Evolutionary conservation across 2,113 vertebrate genomes (phyloP).

Genomic region (Erythrolamprus reginae): DNA sequence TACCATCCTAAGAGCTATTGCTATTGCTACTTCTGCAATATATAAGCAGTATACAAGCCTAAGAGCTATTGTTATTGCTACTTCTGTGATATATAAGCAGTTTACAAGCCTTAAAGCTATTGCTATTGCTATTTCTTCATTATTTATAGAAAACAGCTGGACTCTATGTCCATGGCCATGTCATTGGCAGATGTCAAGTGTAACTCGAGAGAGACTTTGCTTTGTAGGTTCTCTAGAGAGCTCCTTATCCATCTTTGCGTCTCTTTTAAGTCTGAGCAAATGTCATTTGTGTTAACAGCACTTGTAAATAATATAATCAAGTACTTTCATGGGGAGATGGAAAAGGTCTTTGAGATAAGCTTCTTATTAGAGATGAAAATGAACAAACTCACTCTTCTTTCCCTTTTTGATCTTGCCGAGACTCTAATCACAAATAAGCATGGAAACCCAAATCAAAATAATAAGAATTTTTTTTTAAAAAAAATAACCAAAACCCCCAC

Average conservation of each 20-base stretch:
- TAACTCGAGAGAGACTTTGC: background rate
- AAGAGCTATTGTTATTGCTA: too few species aligned
- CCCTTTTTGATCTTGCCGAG: background rate
- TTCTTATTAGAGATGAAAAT: conserved; percentile 36
- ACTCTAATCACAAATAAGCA: conserved; percentile 29
- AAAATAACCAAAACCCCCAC: background rate
- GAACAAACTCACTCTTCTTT: conserved; percentile 16
- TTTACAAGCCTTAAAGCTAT: background rate
- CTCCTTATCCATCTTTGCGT: background rate
- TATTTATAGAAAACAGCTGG: background rate
- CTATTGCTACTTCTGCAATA: background rate
- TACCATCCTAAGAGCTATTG: background rate
- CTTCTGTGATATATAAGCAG: background rate
- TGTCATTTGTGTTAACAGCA: conserved; percentile 45
- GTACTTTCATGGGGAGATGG: conserved; percentile 19
- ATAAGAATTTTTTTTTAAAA: too few species aligned
- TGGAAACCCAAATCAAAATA: background rate
- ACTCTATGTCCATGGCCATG: background rate
- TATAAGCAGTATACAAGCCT: too few species aligned
- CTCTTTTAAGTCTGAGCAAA: conserved; percentile 41
- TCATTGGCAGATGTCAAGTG: background rate
- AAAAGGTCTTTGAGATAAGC: conserved; percentile 31
- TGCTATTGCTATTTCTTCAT: background rate
- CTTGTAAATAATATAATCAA: conserved; percentile 44
- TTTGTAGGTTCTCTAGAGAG: conserved; percentile 28